These are phyloP conservation scores for Sebastes diploproa DNA, from an alignment of 2,797 vertebrate genomes.

Conservation along the genomic window DNA sequence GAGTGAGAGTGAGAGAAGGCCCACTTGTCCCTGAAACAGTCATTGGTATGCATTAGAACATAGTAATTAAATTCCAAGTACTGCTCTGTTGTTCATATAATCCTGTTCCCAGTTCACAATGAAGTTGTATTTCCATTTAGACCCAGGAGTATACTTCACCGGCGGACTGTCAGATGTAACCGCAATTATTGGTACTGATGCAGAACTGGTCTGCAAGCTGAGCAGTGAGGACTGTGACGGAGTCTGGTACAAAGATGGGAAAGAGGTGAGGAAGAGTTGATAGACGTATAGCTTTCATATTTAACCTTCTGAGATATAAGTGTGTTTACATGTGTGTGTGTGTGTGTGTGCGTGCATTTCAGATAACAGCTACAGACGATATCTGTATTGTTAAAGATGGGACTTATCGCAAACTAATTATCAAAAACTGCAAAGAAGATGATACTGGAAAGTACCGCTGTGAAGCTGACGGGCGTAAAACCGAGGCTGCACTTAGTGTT, in stretches of 20 bases:
- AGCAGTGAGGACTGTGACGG: slow-evolving; percentile 82
- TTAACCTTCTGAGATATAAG: neutral
- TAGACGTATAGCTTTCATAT: neutral
- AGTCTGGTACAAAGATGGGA: slow-evolving; percentile 89
- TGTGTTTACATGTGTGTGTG: neutral
- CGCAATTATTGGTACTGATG: slow-evolving; percentile 80
- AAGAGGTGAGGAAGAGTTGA: slow-evolving; percentile 78
- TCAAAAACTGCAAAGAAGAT: slow-evolving; percentile 82
- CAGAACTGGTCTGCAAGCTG: slow-evolving; percentile 84
- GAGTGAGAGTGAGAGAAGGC: slow-evolving; percentile 70
- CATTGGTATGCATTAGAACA: slow-evolving; percentile 58
- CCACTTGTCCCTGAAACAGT: slow-evolving; percentile 78
- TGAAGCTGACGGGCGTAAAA: slow-evolving; percentile 87
- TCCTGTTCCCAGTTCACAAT: neutral
- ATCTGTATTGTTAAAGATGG: slow-evolving; percentile 83
- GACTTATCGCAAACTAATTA: slow-evolving; percentile 79
- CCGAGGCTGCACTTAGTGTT: slow-evolving; percentile 83
- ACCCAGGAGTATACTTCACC: slow-evolving; percentile 80
- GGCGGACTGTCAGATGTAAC: slow-evolving; percentile 80
- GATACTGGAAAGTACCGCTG: slow-evolving; percentile 87
- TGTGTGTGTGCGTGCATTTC: slow-evolving; percentile 34
- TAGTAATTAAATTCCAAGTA: neutral
- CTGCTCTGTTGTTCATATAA: neutral
- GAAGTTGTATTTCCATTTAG: slow-evolving; percentile 49
- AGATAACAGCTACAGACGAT: slow-evolving; percentile 83